Conservation (phyloP, 2,888 invertebrate genomes). For the Cerceris ruficornis region DNA sequence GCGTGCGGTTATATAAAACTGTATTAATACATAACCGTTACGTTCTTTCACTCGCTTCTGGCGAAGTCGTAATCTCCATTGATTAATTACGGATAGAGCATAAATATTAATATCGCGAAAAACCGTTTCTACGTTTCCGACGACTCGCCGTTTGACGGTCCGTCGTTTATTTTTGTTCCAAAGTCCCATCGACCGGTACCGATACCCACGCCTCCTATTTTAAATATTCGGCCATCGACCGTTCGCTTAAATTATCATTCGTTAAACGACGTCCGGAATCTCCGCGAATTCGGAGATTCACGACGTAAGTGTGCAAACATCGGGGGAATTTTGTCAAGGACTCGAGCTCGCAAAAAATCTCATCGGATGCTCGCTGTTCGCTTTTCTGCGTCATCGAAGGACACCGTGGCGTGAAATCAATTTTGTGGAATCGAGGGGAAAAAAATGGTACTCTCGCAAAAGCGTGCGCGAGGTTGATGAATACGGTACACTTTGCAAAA, state of each 20-base stretch:
- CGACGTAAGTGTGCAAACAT: too few relatives aligned
- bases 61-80: constrained; percentile 7
- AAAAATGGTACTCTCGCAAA: too few relatives aligned
- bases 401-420: too few relatives aligned
- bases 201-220: constrained; percentile 1
- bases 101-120: constrained; percentile 26
- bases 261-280: constrained; percentile 7
- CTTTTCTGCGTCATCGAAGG: too few relatives aligned
- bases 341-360: neutral
- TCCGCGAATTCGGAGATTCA: neutral
- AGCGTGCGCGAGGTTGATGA: constrained; percentile 8
- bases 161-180: constrained; percentile 17
- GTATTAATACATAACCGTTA: constrained; percentile 14
- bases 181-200: neutral
- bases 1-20: constrained; percentile 7
- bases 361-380: neutral
- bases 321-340: neutral
- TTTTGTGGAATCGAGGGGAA: too few relatives aligned
- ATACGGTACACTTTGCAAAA: constrained; percentile 24
- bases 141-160: neutral
- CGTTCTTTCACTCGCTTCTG: neutral
- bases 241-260: constrained; percentile 10
- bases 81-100: neutral
- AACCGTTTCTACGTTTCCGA: constrained; percentile 1
- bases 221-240: constrained; percentile 31